These are phyloP conservation scores for Alosa sapidissima DNA, from an alignment of 2,797 vertebrate genomes.

Conservation along the genomic window DNA sequence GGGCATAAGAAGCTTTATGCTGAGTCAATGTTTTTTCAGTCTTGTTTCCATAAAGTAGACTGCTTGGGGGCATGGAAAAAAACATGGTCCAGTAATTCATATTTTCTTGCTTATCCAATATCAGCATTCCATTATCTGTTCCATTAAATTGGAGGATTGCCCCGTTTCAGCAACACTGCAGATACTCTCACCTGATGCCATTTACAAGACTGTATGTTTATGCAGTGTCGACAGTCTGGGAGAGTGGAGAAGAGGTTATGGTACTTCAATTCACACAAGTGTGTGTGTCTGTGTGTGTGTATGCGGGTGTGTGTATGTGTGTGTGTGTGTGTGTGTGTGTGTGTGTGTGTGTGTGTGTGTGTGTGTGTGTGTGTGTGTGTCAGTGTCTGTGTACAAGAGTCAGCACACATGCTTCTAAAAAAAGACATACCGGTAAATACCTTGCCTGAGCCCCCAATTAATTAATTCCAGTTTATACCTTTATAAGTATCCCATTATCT, in stretches of 20 bases:
- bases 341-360: not conserved
- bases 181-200: not conserved
- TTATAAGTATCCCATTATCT: not conserved
- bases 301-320: not conserved
- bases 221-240: not conserved
- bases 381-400: not conserved
- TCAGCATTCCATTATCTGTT: constrained; percentile 6
- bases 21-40: not conserved
- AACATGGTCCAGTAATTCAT: not conserved
- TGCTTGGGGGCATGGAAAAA: not conserved
- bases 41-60: not conserved
- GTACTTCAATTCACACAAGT: not conserved
- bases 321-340: not conserved
- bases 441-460: not conserved
- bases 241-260: not conserved
- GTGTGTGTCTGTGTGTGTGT: not conserved
- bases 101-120: constrained; percentile 7
- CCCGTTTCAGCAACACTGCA: not conserved
- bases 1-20: not conserved
- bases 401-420: not conserved
- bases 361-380: constrained; percentile 3
- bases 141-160: not conserved
- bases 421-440: too few relatives aligned
- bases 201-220: not conserved
- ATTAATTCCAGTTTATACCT: not conserved